Evolutionary conservation across 2,113 vertebrate species (phyloP).

Genomic region (Rhabdomys dilectus): DNA sequence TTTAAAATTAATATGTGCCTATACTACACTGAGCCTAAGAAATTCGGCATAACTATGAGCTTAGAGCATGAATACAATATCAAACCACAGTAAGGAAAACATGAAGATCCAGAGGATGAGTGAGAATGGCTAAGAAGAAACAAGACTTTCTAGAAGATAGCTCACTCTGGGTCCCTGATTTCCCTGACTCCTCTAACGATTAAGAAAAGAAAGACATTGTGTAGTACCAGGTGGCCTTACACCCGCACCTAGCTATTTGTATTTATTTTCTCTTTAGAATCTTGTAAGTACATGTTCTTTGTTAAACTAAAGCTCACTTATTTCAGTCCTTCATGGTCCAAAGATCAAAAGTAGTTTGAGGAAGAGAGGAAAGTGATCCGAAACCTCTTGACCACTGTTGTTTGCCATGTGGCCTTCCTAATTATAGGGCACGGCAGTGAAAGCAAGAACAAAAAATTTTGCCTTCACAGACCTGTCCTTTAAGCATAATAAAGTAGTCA

Average conservation of each 20-base stretch:
- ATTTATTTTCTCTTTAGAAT: not conserved
- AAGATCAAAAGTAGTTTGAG: not conserved
- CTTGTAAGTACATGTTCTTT: not conserved
- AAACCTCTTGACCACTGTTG: not conserved
- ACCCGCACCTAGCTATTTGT: accelerated
- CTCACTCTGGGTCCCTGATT: not conserved
- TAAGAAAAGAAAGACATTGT: not conserved
- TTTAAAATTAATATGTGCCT: slow-evolving; percentile 12
- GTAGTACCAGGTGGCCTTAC: not conserved
- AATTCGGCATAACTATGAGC: slow-evolving; percentile 7
- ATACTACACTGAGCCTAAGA: not conserved
- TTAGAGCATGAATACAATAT: not conserved
- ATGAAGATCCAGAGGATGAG: not conserved
- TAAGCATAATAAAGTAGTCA: not conserved
- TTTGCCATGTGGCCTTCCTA: not conserved
- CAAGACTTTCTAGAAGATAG: not conserved
- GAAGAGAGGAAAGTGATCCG: not conserved
- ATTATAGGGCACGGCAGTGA: not conserved
- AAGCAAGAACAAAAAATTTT: not conserved
- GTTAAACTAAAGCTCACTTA: not conserved
- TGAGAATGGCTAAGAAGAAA: not conserved
- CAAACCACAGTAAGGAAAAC: not conserved
- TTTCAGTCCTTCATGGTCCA: not conserved
- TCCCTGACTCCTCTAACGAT: not conserved
- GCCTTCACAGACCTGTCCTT: not conserved